Evolutionary conservation across 2,113 vertebrate species (phyloP), one percentile per base, ranked within the genome.

Genomic region (Osmerus eperlanus): DNA sequence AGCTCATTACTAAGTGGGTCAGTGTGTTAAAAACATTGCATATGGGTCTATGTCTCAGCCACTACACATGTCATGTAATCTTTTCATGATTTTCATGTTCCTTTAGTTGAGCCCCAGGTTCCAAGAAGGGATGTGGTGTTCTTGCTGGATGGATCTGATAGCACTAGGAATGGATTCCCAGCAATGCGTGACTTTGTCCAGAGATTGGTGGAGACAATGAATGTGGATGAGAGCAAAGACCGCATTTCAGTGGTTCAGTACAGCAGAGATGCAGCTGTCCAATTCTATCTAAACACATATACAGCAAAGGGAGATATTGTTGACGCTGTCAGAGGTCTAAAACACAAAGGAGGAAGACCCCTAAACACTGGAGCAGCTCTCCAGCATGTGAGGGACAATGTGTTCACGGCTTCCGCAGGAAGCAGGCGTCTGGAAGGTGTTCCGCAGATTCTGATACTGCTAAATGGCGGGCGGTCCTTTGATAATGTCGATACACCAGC

Each of bases 161-260:
- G 25, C 23, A 75, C 72, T 16, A 74, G 65, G 0, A 88, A 90
- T 0, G 91, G 90, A 5, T 70, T 93, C 0, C 92, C 89, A 15
- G 89, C 92, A 18, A 91, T 94, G 36, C 86, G 92, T 1, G 93
- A 94, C 72, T 94, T 95, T 55, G 77, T 94, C 59, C 69, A 76
- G 16, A 74, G 51, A 70, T 47, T 75, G 28, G 74, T 80, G 16
- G 73, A 75, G 47, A 78, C 65, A 19, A 64, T 82, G 6, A 70
- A 68, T 75, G 70, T 83, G 72, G 68, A 54, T 51, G 47, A 63
- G 16, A 67, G 72, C 75, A 64, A 65, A 55, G 75, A 81, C 32
- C 71, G 72, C 9, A 59, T 83, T 36, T 76, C 74, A 52, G 65
- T 83, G 32, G 72, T 75, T 19, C 78, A 80, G 70, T 80, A 67